Conservation (phyloP, 2,888 invertebrate genomes). For the Drosophila silvestris region DNA sequence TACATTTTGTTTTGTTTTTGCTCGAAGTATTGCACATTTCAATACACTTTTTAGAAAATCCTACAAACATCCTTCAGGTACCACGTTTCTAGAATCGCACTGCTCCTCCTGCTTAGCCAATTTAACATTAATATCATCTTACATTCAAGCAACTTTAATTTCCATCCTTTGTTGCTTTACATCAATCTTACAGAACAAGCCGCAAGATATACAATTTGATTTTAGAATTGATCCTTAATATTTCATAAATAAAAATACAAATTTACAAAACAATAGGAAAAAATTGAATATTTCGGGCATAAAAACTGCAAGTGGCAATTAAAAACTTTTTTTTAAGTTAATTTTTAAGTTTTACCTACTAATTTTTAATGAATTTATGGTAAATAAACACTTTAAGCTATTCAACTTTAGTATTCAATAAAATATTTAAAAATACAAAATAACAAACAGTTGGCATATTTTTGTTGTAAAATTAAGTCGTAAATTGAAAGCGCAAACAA, state of each 20-base stretch:
- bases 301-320: too few relatives aligned
- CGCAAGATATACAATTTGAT: background rate
- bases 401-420: background rate
- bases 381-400: background rate
- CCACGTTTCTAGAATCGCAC: background rate
- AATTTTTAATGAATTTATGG: background rate
- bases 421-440: background rate
- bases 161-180: too few relatives aligned
- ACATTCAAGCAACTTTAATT: background rate
- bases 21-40: background rate
- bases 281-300: too few relatives aligned
- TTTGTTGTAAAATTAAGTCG: background rate
- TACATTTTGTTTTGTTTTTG: background rate
- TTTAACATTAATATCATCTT: background rate
- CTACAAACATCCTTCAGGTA: background rate
- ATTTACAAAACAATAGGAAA: too few relatives aligned
- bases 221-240: background rate
- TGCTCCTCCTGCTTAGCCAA: background rate
- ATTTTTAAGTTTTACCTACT: background rate
- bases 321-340: background rate
- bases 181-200: too few relatives aligned
- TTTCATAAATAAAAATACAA: too few relatives aligned
- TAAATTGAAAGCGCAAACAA: background rate
- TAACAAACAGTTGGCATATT: background rate
- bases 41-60: background rate